Base-by-base conservation (phyloP, 2,888 invertebrate species). In the Agrotis ipsilon region DNA sequence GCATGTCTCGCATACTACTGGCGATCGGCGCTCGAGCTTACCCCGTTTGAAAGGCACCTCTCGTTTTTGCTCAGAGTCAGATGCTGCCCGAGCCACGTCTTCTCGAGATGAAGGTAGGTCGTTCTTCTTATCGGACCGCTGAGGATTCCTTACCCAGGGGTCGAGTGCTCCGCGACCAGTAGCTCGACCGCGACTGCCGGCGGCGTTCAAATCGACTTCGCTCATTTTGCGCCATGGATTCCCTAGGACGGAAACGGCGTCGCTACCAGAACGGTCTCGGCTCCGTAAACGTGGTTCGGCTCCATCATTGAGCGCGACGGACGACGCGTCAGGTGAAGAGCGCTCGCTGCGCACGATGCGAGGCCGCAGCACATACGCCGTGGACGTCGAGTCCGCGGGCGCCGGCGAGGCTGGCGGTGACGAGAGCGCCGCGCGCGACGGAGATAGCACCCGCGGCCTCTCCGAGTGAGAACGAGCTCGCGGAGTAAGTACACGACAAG, bases 381-480 rank as follows among this genome's bases (percentile, higher is more conserved):
- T 52, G 46, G 82, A 85, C 39, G 70, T 13, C 46, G 52, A 52
- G 13, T 39, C 46, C 39, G 61, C 72, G 67, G 54, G 65, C 32
- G 68, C 43, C 43, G 52, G 71, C 24, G 54, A 43, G 6, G 19
- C 19, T 1, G 39, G 16, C 65, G 74, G 80, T 66, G 86, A 80
- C 87, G 59, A 86, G 52, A 85, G 80, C 52, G 81, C 74, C 75
- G 86, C 82, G 81, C 81, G 89, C 61, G 88, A 82, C 65, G 89
- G 89, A 55, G 89, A 84, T 24, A 52, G 88, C 39, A 71, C 86
- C 83, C 92, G 92, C 84, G 95, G 93, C 61, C 95, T 91, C 88
- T 95, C 94, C 21, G 95, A 94, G 86, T 93, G 92, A 78, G 93
- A 92, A 89, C 94, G 91, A 83, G 95, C 91, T 87, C 96, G 95